phyloP scores from a whole-genome alignment of 1,140 invertebrate species.

The Heterodera carotae region DNA sequence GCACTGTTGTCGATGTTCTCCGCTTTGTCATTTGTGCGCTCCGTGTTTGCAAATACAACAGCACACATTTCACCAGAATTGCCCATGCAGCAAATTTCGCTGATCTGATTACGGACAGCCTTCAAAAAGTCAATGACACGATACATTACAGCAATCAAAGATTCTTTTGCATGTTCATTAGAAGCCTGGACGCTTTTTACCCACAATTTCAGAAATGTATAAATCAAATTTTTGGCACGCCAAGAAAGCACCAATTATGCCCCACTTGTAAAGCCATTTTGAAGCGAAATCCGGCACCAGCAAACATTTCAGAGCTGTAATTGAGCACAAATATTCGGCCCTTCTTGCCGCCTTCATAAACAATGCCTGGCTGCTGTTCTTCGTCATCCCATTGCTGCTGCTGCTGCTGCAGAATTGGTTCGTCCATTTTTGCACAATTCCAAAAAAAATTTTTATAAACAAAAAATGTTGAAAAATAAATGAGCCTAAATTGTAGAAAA shows the following conservation, averaged over 20 bases:
- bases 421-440: neutral
- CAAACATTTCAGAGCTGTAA: constrained; percentile 39
- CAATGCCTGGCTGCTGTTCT: constrained; percentile 15
- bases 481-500: neutral
- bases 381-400: constrained; percentile 14
- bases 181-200: too few species aligned
- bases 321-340: constrained; percentile 36
- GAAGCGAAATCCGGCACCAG: constrained; percentile 25
- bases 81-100: constrained; percentile 32
- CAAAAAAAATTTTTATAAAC: too few species aligned
- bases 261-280: constrained; percentile 25
- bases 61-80: constrained; percentile 27
- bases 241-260: neutral
- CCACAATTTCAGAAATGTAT: too few species aligned
- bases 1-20: constrained; percentile 37
- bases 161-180: too few species aligned
- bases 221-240: neutral
- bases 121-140: constrained; percentile 17
- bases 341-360: constrained; percentile 38
- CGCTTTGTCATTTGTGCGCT: constrained; percentile 39
- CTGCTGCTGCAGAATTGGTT: neutral
- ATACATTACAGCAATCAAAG: too few species aligned
- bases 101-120: constrained; percentile 35
- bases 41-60: constrained; percentile 34
- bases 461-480: neutral